These are phyloP conservation scores for Ephestia elutella DNA, from an alignment of 1,140 invertebrate species.

Conservation along the genomic window DNA sequence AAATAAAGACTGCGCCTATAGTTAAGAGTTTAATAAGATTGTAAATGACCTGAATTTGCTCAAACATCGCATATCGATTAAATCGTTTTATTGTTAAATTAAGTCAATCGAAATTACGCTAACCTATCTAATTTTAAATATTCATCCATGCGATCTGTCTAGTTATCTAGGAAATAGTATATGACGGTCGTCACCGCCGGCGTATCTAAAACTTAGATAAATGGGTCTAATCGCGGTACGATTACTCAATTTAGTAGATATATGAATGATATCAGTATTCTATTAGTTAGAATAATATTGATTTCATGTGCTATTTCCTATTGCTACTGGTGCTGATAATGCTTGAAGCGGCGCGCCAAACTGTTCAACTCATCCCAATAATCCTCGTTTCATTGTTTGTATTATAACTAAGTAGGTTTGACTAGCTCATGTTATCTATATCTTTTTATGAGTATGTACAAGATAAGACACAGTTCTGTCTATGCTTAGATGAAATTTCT, in stretches of 20 bases:
- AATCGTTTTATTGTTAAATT: too few species aligned
- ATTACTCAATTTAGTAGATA: too few species aligned
- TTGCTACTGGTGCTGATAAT: neutral
- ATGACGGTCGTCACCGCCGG: too few species aligned
- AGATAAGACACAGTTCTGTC: slow-evolving; percentile 2
- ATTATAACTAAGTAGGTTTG: neutral
- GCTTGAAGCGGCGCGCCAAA: neutral
- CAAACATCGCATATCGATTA: too few species aligned
- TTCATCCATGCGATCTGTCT: too few species aligned
- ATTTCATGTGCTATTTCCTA: neutral
- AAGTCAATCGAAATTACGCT: too few species aligned
- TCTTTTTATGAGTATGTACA: slow-evolving; percentile 12
- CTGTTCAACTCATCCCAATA: neutral
- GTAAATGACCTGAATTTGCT: too few species aligned
- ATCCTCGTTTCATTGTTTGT: neutral
- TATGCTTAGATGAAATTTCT: neutral
- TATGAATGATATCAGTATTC: neutral
- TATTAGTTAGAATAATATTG: neutral
- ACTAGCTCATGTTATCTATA: slow-evolving; percentile 9
- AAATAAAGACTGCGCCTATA: too few species aligned
- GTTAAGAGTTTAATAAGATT: too few species aligned
- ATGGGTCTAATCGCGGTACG: too few species aligned
- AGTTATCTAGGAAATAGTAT: too few species aligned
- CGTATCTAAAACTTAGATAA: too few species aligned
- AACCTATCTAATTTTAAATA: neutral